These are phyloP conservation scores for Chaenocephalus aceratus DNA, from an alignment of 2,113 vertebrate species.

Conservation along the genomic window DNA sequence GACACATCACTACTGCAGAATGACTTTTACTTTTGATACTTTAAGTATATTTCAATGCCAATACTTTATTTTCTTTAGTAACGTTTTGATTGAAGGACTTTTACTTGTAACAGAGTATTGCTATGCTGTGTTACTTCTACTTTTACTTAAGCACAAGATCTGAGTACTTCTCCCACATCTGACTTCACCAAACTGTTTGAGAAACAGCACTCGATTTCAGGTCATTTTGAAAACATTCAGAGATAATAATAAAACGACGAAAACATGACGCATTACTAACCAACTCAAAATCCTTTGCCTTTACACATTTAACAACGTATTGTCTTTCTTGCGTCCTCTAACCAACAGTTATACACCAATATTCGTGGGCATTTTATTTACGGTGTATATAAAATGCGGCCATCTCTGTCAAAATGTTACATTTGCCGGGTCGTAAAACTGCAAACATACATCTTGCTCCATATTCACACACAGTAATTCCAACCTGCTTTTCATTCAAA, in stretches of 20 bases:
- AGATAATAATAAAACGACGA: too few relatives aligned
- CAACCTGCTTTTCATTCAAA: background rate
- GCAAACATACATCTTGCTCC: constrained; percentile 15
- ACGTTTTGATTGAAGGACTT: too few relatives aligned
- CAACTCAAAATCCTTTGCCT: background rate
- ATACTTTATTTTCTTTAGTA: too few relatives aligned
- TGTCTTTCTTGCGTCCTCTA: background rate
- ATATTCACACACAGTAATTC: constrained; percentile 7
- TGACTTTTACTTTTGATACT: too few relatives aligned
- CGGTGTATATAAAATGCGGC: background rate
- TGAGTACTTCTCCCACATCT: too few relatives aligned
- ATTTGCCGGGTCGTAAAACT: background rate
- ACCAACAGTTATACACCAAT: background rate
- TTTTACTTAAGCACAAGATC: too few relatives aligned
- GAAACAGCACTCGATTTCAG: background rate
- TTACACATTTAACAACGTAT: background rate
- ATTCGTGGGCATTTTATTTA: background rate
- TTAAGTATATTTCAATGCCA: too few relatives aligned
- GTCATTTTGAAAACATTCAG: background rate
- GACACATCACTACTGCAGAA: too few relatives aligned
- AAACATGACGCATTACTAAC: background rate
- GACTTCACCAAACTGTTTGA: background rate
- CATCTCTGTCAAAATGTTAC: constrained; percentile 12
- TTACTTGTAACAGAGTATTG: too few relatives aligned
- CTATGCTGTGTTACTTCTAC: too few relatives aligned